These are phyloP conservation scores for Coremacera marginata DNA, from an alignment of 2,888 invertebrate genomes.

Conservation along the genomic window DNA sequence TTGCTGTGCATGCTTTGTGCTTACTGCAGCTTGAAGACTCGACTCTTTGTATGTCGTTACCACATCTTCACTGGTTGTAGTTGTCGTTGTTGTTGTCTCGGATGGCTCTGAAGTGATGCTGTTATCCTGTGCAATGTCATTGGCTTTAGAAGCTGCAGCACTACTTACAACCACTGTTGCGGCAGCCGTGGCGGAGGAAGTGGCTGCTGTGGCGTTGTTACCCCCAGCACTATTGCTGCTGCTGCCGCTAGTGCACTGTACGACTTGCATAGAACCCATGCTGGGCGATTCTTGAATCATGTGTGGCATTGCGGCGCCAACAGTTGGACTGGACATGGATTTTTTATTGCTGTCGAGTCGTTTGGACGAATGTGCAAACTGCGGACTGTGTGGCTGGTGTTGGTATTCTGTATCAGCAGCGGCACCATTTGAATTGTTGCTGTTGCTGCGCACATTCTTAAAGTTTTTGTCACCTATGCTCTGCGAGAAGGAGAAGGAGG, in stretches of 20 bases:
- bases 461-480: slow-evolving; percentile 60
- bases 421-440: slow-evolving; percentile 45
- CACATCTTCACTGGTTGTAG: slow-evolving; percentile 69
- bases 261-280: slow-evolving; percentile 62
- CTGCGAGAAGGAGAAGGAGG: slow-evolving; percentile 65
- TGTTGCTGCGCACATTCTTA: slow-evolving; percentile 42
- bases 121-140: slow-evolving; percentile 67
- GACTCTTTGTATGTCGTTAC: slow-evolving; percentile 68
- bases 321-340: slow-evolving; percentile 69
- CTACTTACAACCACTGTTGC: slow-evolving; percentile 24
- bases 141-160: slow-evolving; percentile 51
- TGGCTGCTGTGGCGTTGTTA: slow-evolving; percentile 44
- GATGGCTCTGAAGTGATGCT: slow-evolving; percentile 69
- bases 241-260: slow-evolving; percentile 11
- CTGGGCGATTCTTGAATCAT: slow-evolving; percentile 67
- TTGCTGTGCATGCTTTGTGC: slow-evolving; percentile 47
- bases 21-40: slow-evolving; percentile 51
- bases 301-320: slow-evolving; percentile 59
- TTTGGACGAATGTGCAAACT: slow-evolving; percentile 52
- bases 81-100: slow-evolving; percentile 67
- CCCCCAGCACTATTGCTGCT: neutral
- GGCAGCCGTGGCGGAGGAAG: slow-evolving; percentile 44
- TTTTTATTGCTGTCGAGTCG: slow-evolving; percentile 66
- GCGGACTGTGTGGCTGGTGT: slow-evolving; percentile 56
- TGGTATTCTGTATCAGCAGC: slow-evolving; percentile 43